phyloP scores from a whole-genome alignment of 2,797 vertebrate species.

The Nyctibius grandis region DNA sequence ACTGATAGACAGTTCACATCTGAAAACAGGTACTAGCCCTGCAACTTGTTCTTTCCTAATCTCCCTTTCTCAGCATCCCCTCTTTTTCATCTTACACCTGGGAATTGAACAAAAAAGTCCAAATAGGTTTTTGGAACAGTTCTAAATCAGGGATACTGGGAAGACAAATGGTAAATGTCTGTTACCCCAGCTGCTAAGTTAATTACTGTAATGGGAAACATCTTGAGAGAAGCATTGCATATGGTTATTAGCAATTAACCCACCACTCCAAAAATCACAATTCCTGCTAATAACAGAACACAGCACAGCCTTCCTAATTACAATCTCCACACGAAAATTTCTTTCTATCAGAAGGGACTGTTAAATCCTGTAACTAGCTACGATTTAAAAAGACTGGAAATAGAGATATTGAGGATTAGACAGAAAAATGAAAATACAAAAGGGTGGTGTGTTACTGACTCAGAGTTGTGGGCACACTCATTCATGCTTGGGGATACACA shows the following conservation, averaged over 20 bases:
- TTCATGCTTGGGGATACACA: background rate
- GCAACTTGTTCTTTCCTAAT: background rate
- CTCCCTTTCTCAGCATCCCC: background rate
- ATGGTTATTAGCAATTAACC: constrained; percentile 80
- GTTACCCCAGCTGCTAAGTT: constrained; percentile 77
- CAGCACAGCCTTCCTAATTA: constrained; percentile 66
- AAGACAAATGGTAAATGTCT: constrained; percentile 78
- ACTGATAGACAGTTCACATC: background rate
- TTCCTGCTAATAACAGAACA: constrained; percentile 76
- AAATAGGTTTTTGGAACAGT: constrained; percentile 43
- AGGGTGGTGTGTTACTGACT: background rate
- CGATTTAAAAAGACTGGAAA: constrained; percentile 50
- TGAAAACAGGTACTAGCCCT: background rate
- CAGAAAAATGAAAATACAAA: background rate
- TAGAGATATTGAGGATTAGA: background rate
- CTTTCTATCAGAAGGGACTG: constrained; percentile 47
- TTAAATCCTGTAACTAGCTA: constrained; percentile 55
- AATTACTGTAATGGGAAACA: constrained; percentile 79
- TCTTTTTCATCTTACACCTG: constrained; percentile 15
- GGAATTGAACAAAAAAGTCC: constrained; percentile 48
- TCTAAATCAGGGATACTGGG: constrained; percentile 65
- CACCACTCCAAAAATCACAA: constrained; percentile 74
- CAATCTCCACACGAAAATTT: constrained; percentile 46
- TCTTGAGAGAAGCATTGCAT: constrained; percentile 76
- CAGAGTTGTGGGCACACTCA: background rate